Percentiles rank a stretch among this genome's conserved stretches.
These are phyloP conservation scores for Drosophila pullipes DNA, from an alignment of 2,888 invertebrate genomes.

Conservation along the genomic window DNA sequence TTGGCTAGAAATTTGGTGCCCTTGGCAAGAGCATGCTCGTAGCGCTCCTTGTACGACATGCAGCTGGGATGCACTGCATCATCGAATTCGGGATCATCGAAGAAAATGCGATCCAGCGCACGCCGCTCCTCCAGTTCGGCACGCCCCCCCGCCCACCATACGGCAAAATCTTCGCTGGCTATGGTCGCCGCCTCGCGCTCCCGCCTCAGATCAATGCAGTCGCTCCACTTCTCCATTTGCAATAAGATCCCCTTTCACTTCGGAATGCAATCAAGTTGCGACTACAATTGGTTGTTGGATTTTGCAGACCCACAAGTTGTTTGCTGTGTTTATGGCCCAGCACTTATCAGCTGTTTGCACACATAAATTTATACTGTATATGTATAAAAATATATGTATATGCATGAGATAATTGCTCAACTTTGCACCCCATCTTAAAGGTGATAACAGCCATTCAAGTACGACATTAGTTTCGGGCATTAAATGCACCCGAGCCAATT, in stretches of 20 bases:
- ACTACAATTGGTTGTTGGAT: not conserved
- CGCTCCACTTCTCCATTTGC: slow-evolving; percentile 1
- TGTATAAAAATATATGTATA: not conserved
- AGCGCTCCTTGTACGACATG: slow-evolving; percentile 79
- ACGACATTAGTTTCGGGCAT: too few relatives aligned
- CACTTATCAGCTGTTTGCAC: slow-evolving; percentile 23
- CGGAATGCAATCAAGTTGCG: not conserved
- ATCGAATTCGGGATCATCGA: slow-evolving; percentile 70
- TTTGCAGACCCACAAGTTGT: not conserved
- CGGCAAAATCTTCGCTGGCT: slow-evolving; percentile 73
- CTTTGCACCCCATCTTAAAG: not conserved
- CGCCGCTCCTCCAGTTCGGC: slow-evolving; percentile 61
- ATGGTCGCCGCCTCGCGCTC: slow-evolving; percentile 73
- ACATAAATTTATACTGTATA: not conserved
- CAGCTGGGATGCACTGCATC: slow-evolving; percentile 68
- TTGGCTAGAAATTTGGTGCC: slow-evolving; percentile 88
- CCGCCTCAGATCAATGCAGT: slow-evolving; percentile 63
- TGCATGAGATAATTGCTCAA: not conserved
- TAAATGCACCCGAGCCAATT: not conserved
- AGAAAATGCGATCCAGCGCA: slow-evolving; percentile 70
- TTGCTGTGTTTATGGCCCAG: not conserved
- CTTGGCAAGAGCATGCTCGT: slow-evolving; percentile 71
- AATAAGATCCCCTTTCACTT: not conserved
- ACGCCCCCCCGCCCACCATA: slow-evolving; percentile 81
- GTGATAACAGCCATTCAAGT: not conserved